A percentile compares a stretch with the other conserved stretches of the same genome.
phyloP scores from a whole-genome alignment of 2,113 vertebrate species.

The Calypte anna region DNA sequence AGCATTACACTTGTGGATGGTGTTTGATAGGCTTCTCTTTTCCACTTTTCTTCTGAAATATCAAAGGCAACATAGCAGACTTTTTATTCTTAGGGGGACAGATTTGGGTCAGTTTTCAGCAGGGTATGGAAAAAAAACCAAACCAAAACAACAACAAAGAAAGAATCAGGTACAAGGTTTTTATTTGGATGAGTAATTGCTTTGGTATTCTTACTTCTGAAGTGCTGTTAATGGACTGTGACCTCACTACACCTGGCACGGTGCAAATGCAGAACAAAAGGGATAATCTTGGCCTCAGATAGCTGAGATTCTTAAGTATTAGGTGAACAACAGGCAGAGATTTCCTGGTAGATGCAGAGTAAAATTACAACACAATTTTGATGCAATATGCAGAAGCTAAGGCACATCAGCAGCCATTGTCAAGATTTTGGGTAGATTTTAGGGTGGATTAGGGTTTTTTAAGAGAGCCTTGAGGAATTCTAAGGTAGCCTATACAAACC shows the following conservation, averaged over 20 bases:
- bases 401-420: not conserved
- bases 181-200: slow-evolving; percentile 40
- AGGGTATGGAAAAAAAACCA: not conserved
- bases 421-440: not conserved
- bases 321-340: not conserved
- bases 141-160: no score
- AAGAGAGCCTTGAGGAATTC: not conserved
- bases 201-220: slow-evolving; percentile 37
- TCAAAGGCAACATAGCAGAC: not conserved
- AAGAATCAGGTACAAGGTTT: not conserved
- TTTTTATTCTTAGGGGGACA: not conserved
- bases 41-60: slow-evolving; percentile 12
- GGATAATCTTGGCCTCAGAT: not conserved
- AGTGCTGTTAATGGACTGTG: slow-evolving; percentile 11
- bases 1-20: not conserved
- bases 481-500: not conserved
- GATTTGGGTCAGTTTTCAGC: slow-evolving; percentile 6
- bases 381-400: not conserved
- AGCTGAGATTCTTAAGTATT: not conserved
- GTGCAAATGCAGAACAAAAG: not conserved
- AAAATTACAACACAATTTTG: not conserved
- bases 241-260: slow-evolving; percentile 33
- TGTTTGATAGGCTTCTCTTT: slow-evolving; percentile 1
- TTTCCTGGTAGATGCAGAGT: not conserved
- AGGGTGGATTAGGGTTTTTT: not conserved